Evolutionary conservation across 2,888 invertebrate genomes (phyloP), one percentile per base, ranked within the genome.

Genomic region (Cheilosia scutellata): DNA sequence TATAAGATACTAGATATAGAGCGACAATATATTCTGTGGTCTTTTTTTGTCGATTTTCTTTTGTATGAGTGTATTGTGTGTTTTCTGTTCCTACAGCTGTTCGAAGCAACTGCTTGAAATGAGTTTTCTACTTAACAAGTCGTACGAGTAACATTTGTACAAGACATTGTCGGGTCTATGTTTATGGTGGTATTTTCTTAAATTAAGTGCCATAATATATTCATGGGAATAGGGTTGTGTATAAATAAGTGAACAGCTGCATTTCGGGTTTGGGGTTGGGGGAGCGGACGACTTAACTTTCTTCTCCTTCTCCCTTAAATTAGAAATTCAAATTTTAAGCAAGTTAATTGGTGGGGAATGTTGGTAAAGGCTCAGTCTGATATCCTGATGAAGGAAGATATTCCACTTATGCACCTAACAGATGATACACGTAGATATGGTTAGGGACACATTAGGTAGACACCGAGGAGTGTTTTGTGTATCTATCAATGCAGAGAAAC

Each of bases 151-250:
- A 78, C 60, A 77, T 31, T 63, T 49, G 63, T 63, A 68, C 20
- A 49, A 66, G 74, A 62, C 78, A 33, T 68, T 51, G 44, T 70
- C 55, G 42, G 53, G 29, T 40, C 58, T 68, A 49, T 79, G 68
- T 65, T 79, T 62, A 58, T 68, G 58, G 51, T 55, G 65, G 70
- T 65, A 79, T 79, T 75, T 86, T 82, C 82, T 76, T 71, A 86
- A 86, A 86, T 86, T 82, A 86, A 82, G 76, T 86, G 76, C 42
- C 37, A 62, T 86, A 86, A 86, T 82, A 76, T 82, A 86, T 86
- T 86, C 86, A 86, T 86, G 71, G 62, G 57, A 68, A 62, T 76
- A 51, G 65, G 71, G 75, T 60, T 66, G 47, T 55, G 71, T 78
- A 72, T 72, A 80, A 86, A 86, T 76, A 86, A 82, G 71, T 72